Conservation (phyloP, 2,888 invertebrate genomes). For the Xanthorhoe spadicearia region DNA sequence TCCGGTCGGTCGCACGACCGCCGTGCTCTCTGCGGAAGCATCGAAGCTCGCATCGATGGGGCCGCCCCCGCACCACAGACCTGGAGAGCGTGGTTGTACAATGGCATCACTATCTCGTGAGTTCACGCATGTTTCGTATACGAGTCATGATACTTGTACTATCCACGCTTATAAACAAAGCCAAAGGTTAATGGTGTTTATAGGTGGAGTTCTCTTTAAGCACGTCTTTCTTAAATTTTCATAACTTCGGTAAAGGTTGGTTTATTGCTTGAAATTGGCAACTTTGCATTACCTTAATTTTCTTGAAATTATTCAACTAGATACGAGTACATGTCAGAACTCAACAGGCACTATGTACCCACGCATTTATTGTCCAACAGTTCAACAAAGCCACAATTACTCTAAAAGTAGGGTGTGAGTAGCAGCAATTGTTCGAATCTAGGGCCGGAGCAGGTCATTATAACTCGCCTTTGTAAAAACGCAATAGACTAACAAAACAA, state of each 20-base stretch:
- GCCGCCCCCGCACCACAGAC: conserved; percentile 87
- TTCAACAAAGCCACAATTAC: conserved; percentile 9
- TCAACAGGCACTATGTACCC: not conserved
- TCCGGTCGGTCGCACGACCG: conserved; percentile 95
- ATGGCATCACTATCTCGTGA: conserved; percentile 94
- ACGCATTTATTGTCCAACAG: conserved; percentile 9
- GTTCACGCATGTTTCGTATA: conserved; percentile 54
- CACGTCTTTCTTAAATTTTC: not conserved
- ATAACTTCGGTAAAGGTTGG: not conserved
- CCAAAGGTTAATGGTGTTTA: not conserved
- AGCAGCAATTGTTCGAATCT: conserved; percentile 14
- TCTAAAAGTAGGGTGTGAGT: conserved; percentile 13
- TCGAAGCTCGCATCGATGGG: conserved; percentile 93
- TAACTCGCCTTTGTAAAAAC: conserved; percentile 15
- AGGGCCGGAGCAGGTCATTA: conserved; percentile 2
- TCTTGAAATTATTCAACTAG: not conserved
- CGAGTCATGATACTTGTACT: not conserved
- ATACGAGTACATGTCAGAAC: conserved; percentile 12
- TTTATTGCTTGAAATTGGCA: not conserved
- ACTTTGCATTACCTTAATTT: not conserved
- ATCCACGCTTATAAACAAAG: not conserved
- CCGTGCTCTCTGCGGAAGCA: conserved; percentile 91
- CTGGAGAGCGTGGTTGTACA: conserved; percentile 95
- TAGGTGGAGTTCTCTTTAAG: not conserved
- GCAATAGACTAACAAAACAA: conserved; percentile 24